Evolutionary conservation across 2,113 vertebrate species (phyloP), one percentile per base, ranked within the genome.

Genomic region (Polypterus senegalus): DNA sequence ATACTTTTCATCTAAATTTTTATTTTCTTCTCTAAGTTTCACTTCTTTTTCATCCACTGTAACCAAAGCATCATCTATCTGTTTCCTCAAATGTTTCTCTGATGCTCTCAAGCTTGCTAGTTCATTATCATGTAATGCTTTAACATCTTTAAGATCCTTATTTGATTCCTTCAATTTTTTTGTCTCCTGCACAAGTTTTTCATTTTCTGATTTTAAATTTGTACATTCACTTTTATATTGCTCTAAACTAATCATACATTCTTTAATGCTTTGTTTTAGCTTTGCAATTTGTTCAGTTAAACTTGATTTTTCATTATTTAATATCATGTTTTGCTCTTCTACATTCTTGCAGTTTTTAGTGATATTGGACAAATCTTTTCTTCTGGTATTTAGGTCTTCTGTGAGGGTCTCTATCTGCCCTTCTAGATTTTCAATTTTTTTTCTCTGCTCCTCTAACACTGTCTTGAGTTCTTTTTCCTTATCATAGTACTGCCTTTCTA

Each of bases 271-370:
- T 43, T 59, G 74, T 49, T 92, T 81, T 58, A 90, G 63, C 44
- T 71, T 66, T 53, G 74, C 66, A 44, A 87, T 10, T 49, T 70
- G 81, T 49, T 76, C 70, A 57, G 52, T 54, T 0, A 90, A 75
- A 60, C 55, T 72, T 61, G 84, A 83, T 8, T 70, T 85, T 62
- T 91, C 86, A 9, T 63, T 66, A 8, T 76, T 64, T 47, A 93
- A 75, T 69, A 82, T 87, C 62, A n/a, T 69, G 54, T 80, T 73
- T 73, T 83, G 77, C 63, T 90, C 84, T 74, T 93, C 87, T 48
- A 92, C 76, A 64, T 76, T 78, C 5, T 71, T 69, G 61, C 88
- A 79, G 10, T 71, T 85, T 71, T 88, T 85, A 71, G 74, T 85
- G 67, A 81, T 79, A 58, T 78, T 73, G 4, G 81, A 67, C 61